Evolutionary conservation across 2,113 vertebrate genomes (phyloP).

Genomic region (Spermophilus dauricus): DNA sequence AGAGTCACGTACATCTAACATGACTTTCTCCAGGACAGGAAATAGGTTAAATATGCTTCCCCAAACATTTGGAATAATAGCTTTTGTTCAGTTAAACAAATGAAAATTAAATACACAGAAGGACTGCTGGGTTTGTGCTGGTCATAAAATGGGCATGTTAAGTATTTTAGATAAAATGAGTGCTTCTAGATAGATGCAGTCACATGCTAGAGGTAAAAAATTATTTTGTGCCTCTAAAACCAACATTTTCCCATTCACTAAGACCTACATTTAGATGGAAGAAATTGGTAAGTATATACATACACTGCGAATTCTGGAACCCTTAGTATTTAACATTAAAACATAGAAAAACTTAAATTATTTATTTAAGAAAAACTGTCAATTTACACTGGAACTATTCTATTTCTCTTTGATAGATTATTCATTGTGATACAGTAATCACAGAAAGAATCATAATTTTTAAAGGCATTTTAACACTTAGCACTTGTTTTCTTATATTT

Average conservation of each 20-base stretch:
- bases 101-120: neutral
- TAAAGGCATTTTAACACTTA: neutral
- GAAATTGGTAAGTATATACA: neutral
- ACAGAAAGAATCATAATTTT: neutral
- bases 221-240: neutral
- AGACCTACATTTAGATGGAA: neutral
- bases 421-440: neutral
- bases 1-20: neutral
- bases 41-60: rapidly evolving
- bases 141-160: neutral
- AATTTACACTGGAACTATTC: constrained; percentile 19
- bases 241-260: neutral
- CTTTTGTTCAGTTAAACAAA: neutral
- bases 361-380: constrained; percentile 4
- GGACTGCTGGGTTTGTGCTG: neutral
- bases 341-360: constrained; percentile 16
- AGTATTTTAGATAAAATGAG: constrained; percentile 14
- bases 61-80: neutral
- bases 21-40: neutral
- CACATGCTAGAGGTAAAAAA: constrained; percentile 4
- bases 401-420: neutral
- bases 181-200: neutral
- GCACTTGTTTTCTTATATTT: neutral
- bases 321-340: constrained; percentile 50
- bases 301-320: constrained; percentile 17